Conservation (phyloP, 2,888 invertebrate species). For the Mamestra brassicae region DNA sequence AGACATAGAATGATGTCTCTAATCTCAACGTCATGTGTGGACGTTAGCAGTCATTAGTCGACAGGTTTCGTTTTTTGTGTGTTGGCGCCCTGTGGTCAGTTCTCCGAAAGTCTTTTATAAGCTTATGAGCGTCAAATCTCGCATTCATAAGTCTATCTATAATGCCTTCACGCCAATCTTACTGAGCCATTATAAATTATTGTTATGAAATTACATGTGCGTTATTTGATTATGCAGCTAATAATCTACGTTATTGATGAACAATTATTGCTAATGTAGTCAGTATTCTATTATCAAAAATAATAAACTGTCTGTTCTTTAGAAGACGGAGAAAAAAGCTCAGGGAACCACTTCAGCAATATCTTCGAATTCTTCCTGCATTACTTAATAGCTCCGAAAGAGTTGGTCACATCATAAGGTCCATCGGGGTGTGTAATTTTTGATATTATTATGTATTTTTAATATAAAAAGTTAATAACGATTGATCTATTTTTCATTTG, state of each 20-base stretch:
- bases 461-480: too few species aligned
- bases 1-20: conserved; percentile 60
- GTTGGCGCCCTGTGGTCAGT: conserved; percentile 59
- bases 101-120: conserved; percentile 50
- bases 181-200: conserved; percentile 38
- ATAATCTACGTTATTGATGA: not conserved
- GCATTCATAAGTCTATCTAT: conserved; percentile 15
- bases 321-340: not conserved
- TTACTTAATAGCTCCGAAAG: not conserved
- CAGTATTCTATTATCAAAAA: too few species aligned
- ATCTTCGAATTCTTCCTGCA: not conserved
- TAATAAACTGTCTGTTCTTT: not conserved
- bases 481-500: too few species aligned
- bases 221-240: conserved; percentile 3
- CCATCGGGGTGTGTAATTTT: too few species aligned
- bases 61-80: conserved; percentile 49
- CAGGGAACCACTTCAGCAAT: not conserved
- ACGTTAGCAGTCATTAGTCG: conserved; percentile 55
- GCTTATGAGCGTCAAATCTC: conserved; percentile 39
- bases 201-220: conserved; percentile 31
- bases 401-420: too few species aligned
- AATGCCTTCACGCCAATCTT: conserved; percentile 37
- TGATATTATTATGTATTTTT: too few species aligned
- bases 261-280: not conserved
- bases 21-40: conserved; percentile 63